Percentiles rank a stretch among this genome's conserved stretches.
These are phyloP conservation scores for Lithophane semibrunnea DNA, from an alignment of 2,888 invertebrate genomes.

Conservation along the genomic window DNA sequence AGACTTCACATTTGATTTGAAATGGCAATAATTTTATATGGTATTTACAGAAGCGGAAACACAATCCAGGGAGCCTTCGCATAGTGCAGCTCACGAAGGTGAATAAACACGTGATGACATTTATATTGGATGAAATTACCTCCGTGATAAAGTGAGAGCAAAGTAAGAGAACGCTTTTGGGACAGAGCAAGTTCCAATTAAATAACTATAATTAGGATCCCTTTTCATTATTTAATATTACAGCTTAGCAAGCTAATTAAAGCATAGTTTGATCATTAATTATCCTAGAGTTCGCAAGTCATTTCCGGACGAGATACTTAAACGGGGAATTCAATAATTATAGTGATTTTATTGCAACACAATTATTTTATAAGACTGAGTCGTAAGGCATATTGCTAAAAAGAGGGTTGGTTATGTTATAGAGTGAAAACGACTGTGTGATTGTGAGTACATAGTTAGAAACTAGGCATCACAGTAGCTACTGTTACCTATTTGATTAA, in stretches of 20 bases:
- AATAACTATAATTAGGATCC: conserved; percentile 66
- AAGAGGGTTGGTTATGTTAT: conserved; percentile 69
- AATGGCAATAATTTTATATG: conserved; percentile 25
- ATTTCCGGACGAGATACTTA: conserved; percentile 54
- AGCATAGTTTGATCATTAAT: neutral
- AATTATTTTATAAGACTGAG: conserved; percentile 84
- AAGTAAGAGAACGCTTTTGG: conserved; percentile 63
- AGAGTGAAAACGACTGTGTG: conserved; percentile 71
- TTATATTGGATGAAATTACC: conserved; percentile 61
- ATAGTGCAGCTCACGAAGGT: conserved; percentile 82
- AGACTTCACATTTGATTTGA: neutral
- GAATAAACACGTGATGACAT: conserved; percentile 61
- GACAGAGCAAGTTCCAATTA: conserved; percentile 66
- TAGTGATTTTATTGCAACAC: conserved; percentile 76
- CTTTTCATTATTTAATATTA: conserved; percentile 31
- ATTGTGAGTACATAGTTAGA: conserved; percentile 69
- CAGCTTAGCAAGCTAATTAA: conserved; percentile 4
- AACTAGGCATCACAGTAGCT: conserved; percentile 75
- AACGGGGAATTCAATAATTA: conserved; percentile 48
- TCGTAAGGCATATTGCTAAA: conserved; percentile 73
- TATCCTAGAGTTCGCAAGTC: conserved; percentile 17
- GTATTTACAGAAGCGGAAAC: conserved; percentile 83
- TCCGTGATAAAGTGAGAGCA: conserved; percentile 70
- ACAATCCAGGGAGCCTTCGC: conserved; percentile 83
- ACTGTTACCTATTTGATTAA: conserved; percentile 72